A percentile compares a stretch with the other conserved stretches of the same genome.
Conservation (phyloP, 1,140 invertebrate genomes). For the Cydia amplana region DNA sequence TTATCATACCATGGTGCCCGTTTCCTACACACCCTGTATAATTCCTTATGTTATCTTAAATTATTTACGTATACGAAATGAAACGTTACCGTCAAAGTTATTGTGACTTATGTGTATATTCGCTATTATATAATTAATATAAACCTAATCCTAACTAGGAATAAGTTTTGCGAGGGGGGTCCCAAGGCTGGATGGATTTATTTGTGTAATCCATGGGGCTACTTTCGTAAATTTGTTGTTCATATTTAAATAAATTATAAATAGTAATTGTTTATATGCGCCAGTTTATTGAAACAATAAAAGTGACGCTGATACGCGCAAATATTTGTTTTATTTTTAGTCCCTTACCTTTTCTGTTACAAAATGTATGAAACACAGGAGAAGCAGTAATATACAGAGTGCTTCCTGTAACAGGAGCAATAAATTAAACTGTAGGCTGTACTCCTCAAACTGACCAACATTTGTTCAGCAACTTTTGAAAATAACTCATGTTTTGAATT, state of each 20-base stretch:
- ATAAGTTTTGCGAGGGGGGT: conserved; percentile 50
- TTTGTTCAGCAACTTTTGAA: too few relatives aligned
- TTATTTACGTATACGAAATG: conserved; percentile 33
- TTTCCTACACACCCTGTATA: background rate
- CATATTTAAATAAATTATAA: conserved; percentile 24
- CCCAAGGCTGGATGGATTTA: conserved; percentile 67
- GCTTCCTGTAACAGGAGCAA: too few relatives aligned
- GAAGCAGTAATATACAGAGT: too few relatives aligned
- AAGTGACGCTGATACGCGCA: conserved; percentile 45
- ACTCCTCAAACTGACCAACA: too few relatives aligned
- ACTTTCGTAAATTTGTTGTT: conserved; percentile 48
- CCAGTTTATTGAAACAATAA: conserved; percentile 55
- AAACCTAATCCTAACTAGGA: conserved; percentile 12
- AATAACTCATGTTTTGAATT: too few relatives aligned
- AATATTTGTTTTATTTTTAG: conserved; percentile 16
- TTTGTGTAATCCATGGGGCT: conserved; percentile 57
- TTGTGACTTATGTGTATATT: conserved; percentile 33
- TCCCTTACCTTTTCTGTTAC: conserved; percentile 9
- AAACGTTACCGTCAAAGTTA: conserved; percentile 30
- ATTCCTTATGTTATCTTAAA: conserved; percentile 21
- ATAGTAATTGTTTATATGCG: conserved; percentile 41
- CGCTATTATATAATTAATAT: conserved; percentile 29
- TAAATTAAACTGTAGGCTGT: too few relatives aligned
- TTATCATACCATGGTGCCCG: too few relatives aligned
- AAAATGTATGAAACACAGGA: background rate